Base-by-base conservation (phyloP, 2,113 vertebrate species). In the Ceyx melanurus region DNA sequence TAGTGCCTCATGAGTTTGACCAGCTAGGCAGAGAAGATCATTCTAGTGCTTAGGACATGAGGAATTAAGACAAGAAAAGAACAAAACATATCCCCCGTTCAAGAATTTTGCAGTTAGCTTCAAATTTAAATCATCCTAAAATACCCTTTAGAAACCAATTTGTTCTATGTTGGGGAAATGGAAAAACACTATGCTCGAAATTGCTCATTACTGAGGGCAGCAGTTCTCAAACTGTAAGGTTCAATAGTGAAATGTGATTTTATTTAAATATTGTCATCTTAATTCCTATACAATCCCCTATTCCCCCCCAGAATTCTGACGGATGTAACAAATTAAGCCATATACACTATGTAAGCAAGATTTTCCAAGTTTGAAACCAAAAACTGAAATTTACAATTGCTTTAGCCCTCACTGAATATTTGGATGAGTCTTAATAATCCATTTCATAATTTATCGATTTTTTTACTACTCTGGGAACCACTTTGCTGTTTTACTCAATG, bases 251-350 rank as follows among this genome's bases (percentile, higher is more conserved):
- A 97, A 97, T 82, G 95, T 50, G 8, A 66, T 90, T 97, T 98
- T 96, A 96, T 97, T 98, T 97, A 96, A 97, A 95, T 97, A 97
- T 93, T 92, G 80, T 96, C 88, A 90, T 90, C 91, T 96, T 95
- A 83, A 92, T 95, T 97, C 95, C 96, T 97, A 94, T 93, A 96
- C 93, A 97, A 95, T 89, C 53, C 62, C 57, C 66, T 83, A 73
- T 91, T 35, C n/a, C 89, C 92, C 73, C 46, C 73, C 48, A 82
- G 82, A 94, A 93, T 94, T 83, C 70, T 90, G 94, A 95, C 90
- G 78, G 95, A 95, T 89, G 70, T 78, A 73, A 92, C 82, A 87
- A 80, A 81, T 96, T 88, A 96, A 96, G 88, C 90, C n/a, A 2
- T 94, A 93, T 95, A 96, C 87, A 96, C 46, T 83, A 72, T 21